Evolutionary conservation across 2,113 vertebrate genomes (phyloP), one percentile per base, ranked within the genome.

Genomic region (Austrofundulus limnaeus): DNA sequence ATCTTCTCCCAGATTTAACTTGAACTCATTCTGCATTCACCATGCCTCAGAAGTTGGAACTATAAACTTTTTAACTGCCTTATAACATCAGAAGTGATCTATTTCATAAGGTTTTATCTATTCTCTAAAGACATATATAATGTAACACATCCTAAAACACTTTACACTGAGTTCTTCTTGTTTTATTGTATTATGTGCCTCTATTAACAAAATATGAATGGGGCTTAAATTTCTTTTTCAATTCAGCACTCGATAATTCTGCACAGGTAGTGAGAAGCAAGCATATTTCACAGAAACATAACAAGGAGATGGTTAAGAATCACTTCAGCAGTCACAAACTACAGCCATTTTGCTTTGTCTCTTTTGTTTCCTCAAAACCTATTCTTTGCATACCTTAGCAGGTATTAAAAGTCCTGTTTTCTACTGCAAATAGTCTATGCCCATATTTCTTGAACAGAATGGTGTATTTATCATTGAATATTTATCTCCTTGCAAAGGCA

Each of bases 261-360:
- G 1, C 3, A 28, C 48, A 11, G 15, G 54, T 54, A 34, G 50
- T 62, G 14, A 53, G 45, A 57, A 61, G 31, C 42, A 4, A 31
- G n/a, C n/a, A n/a, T n/a, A n/a, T n/a, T n/a, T n/a, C n/a, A 70
- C 41, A 74, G 48, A 41, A 19, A 3, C 5, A 7, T 2, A 21
- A 4, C 50, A 25, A 41, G 50, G 58, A 53, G 65, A 68, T n/a
- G 47, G 19, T n/a, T n/a, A n/a, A n/a, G n/a, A n/a, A n/a, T n/a
- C n/a, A n/a, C n/a, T n/a, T n/a, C n/a, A n/a, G n/a, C n/a, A n/a
- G n/a, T n/a, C n/a, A n/a, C n/a, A n/a, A n/a, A n/a, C n/a, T n/a
- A n/a, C n/a, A n/a, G n/a, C n/a, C n/a, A n/a, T n/a, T n/a, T n/a
- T n/a, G n/a, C n/a, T n/a, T n/a, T n/a, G n/a, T n/a, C n/a, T n/a